These are phyloP conservation scores for Eustalomyia histrio DNA, from an alignment of 2,888 invertebrate genomes.

Conservation along the genomic window DNA sequence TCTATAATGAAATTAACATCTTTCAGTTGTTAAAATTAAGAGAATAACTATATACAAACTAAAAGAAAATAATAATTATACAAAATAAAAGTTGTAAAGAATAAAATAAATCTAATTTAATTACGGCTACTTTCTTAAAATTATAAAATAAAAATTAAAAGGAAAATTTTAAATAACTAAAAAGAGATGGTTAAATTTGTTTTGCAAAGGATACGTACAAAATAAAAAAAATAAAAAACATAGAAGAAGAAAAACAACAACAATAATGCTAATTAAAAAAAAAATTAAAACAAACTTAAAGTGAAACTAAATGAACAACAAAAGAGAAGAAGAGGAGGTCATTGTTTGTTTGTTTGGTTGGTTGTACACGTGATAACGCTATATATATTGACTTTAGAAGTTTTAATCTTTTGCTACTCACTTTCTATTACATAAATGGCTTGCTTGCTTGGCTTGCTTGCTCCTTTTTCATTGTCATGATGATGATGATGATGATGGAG, in stretches of 20 bases:
- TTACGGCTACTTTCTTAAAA: conserved; percentile 46
- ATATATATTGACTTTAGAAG: background rate
- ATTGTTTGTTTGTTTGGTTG: conserved; percentile 1
- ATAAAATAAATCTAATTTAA: conserved; percentile 29
- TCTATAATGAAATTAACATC: background rate
- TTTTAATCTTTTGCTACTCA: background rate
- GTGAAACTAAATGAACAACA: conserved; percentile 46
- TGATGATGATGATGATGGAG: no score
- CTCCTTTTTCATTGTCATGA: background rate
- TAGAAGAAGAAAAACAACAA: conserved; percentile 58
- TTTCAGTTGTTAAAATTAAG: conserved; percentile 6
- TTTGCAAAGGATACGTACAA: conserved; percentile 41
- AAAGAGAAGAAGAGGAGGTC: background rate
- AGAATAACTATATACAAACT: conserved; percentile 56
- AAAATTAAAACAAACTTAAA: conserved; percentile 35
- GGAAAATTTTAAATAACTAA: conserved; percentile 37
- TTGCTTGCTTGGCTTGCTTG: no score
- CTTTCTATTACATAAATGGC: background rate
- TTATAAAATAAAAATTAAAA: conserved; percentile 30
- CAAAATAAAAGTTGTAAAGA: conserved; percentile 15
- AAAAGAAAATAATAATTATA: conserved; percentile 29
- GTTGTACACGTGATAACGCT: background rate
- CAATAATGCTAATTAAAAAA: conserved; percentile 42
- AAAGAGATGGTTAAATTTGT: conserved; percentile 23
- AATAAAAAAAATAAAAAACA: conserved; percentile 52